These are phyloP conservation scores for Smutsia gigantea DNA, from an alignment of 2,797 vertebrate species.

Conservation along the genomic window DNA sequence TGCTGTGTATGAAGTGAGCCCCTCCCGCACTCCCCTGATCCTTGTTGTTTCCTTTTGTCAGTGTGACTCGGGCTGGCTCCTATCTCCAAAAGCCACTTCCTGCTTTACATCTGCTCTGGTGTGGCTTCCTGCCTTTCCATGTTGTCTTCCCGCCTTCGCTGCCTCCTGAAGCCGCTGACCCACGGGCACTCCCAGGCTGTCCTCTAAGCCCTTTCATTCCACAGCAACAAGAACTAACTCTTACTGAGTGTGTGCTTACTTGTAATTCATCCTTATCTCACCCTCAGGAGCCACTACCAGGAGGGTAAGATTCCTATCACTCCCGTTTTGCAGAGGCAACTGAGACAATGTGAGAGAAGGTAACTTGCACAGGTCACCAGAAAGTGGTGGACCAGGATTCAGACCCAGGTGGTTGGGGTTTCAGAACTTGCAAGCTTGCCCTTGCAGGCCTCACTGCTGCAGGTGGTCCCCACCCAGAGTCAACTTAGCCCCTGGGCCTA, in stretches of 20 bases:
- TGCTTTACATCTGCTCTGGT: accelerated
- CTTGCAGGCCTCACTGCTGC: too few relatives aligned
- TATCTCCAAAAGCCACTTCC: too few relatives aligned
- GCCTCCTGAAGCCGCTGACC: not conserved
- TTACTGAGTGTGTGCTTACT: accelerated
- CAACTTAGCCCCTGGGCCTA: not conserved
- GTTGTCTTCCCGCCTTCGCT: not conserved
- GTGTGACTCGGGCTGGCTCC: too few relatives aligned
- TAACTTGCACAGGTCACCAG: not conserved
- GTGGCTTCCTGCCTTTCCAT: not conserved
- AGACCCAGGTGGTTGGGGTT: not conserved
- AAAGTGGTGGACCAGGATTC: not conserved
- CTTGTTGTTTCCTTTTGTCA: accelerated
- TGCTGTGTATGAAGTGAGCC: accelerated
- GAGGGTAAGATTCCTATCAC: accelerated
- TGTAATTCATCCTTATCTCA: not conserved
- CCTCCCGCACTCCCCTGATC: accelerated
- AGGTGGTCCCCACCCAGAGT: not conserved
- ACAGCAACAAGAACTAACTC: accelerated
- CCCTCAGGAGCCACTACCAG: too few relatives aligned
- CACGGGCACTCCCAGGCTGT: not conserved
- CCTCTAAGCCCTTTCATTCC: accelerated
- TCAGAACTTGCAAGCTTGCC: accelerated
- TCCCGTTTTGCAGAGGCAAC: not conserved
- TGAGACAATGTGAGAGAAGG: not conserved